These are phyloP conservation scores for Drosophila kepulauana DNA, from an alignment of 1,140 invertebrate species.

Conservation along the genomic window DNA sequence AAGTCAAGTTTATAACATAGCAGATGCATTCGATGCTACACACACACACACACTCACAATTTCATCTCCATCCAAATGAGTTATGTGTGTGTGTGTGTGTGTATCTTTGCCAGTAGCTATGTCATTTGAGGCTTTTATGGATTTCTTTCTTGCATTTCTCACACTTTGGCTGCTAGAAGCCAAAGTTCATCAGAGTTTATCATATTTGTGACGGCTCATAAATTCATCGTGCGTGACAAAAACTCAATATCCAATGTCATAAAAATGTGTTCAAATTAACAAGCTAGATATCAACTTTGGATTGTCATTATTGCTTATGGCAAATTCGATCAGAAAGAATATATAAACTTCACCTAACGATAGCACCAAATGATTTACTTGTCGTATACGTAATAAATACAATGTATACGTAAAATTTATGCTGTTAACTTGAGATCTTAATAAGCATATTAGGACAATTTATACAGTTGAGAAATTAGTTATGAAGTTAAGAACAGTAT, in stretches of 20 bases:
- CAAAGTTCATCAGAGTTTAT: constrained; percentile 5
- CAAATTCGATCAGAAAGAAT: not conserved
- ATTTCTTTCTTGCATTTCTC: constrained; percentile 10
- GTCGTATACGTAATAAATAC: too few species aligned
- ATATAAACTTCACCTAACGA: not conserved
- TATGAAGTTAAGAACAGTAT: too few species aligned
- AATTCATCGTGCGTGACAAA: constrained; percentile 16
- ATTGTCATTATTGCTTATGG: not conserved
- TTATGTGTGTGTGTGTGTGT: not conserved
- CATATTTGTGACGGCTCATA: constrained; percentile 11
- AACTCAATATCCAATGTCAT: constrained; percentile 8
- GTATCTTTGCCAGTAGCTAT: constrained; percentile 3
- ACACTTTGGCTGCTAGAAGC: not conserved
- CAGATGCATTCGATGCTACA: constrained; percentile 11
- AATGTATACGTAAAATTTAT: too few species aligned
- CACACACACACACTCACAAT: not conserved
- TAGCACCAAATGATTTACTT: too few species aligned
- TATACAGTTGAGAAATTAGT: too few species aligned
- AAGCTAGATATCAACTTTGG: not conserved
- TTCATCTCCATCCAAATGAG: constrained; percentile 4
- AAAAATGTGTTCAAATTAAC: not conserved
- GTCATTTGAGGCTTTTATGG: constrained; percentile 10
- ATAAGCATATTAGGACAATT: too few species aligned
- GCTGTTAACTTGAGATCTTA: too few species aligned
- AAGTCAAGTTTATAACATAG: constrained; percentile 19